phyloP scores from a whole-genome alignment of 2,797 vertebrate species.

The Fundulus diaphanus region DNA sequence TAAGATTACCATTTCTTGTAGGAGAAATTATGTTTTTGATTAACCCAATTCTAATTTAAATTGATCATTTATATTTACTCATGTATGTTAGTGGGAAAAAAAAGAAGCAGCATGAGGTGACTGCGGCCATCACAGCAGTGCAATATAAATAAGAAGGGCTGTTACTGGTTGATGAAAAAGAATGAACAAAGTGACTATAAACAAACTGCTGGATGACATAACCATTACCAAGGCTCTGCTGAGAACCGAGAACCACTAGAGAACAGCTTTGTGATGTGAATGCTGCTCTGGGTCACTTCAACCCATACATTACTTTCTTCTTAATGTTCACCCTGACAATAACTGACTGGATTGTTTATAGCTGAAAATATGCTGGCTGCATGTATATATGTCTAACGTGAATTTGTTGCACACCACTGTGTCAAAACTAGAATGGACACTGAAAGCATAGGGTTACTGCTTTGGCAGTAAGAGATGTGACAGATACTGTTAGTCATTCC shows the following conservation, averaged over 20 bases:
- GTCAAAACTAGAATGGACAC: not conserved
- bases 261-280: not conserved
- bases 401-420: not conserved
- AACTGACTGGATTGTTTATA: not conserved
- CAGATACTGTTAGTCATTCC: not conserved
- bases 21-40: not conserved
- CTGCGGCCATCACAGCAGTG: not conserved
- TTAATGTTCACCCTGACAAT: not conserved
- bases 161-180: not conserved
- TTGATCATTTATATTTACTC: not conserved
- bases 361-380: not conserved
- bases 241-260: not conserved
- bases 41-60: not conserved
- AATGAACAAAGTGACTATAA: not conserved
- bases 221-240: not conserved
- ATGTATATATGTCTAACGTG: not conserved
- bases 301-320: not conserved
- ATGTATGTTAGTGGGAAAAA: not conserved
- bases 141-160: not conserved
- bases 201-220: not conserved
- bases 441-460: not conserved
- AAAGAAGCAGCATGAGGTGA: not conserved
- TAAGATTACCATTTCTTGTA: not conserved
- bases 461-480: constrained; percentile 1
- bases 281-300: not conserved